Conservation (phyloP, 2,113 vertebrate species). For the Amazona guildingii region DNA sequence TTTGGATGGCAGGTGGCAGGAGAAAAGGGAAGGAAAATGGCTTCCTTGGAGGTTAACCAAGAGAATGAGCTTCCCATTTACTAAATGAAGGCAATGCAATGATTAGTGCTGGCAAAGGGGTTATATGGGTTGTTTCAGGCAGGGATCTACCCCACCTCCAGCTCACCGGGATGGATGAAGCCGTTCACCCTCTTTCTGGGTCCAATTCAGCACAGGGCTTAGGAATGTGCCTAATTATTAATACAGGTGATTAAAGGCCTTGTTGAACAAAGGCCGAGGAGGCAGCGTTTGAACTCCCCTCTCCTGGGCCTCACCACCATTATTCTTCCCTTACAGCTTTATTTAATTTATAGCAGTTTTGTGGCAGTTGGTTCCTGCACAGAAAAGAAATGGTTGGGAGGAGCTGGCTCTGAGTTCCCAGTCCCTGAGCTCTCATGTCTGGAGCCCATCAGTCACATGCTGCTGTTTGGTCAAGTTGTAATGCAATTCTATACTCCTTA, state of each 20-base stretch:
- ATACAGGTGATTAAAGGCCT: background rate
- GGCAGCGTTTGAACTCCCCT: background rate
- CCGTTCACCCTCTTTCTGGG: background rate
- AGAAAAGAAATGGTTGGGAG: background rate
- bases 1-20: background rate
- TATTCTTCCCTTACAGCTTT: background rate
- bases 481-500: background rate
- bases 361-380: background rate
- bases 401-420: background rate
- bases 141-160: too few species aligned
- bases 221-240: background rate
- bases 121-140: background rate
- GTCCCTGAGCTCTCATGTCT: background rate
- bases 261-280: background rate
- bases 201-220: background rate
- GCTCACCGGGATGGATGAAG: accelerated
- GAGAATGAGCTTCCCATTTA: background rate
- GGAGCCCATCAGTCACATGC: background rate
- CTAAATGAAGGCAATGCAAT: accelerated
- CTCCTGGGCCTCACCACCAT: background rate
- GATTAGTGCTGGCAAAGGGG: background rate
- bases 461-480: background rate
- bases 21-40: background rate
- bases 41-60: background rate
- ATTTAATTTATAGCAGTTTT: background rate